phyloP scores from a whole-genome alignment of 2,797 vertebrate species.

The Eulemur rubriventer region DNA sequence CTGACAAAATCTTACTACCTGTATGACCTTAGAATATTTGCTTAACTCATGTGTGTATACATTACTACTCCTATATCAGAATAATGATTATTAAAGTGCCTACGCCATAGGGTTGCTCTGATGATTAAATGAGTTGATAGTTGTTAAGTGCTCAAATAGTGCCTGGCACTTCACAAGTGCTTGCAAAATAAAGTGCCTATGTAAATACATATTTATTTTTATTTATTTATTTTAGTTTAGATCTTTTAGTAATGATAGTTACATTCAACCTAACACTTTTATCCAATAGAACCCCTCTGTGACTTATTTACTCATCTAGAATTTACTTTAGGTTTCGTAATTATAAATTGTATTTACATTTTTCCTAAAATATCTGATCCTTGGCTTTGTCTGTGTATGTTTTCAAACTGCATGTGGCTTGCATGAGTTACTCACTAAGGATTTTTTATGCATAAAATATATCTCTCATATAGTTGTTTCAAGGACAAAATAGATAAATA shows the following conservation, averaged over 20 bases:
- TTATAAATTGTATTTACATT: neutral
- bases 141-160: neutral
- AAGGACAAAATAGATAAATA: slow-evolving; percentile 69
- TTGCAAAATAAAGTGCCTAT: neutral
- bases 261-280: neutral
- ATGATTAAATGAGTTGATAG: neutral
- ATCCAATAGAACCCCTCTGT: fast-evolving
- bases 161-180: neutral
- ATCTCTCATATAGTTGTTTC: slow-evolving; percentile 29
- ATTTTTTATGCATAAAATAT: slow-evolving; percentile 70
- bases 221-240: neutral
- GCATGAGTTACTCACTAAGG: slow-evolving; percentile 41
- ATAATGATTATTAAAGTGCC: neutral
- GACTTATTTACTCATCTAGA: neutral
- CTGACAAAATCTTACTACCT: neutral
- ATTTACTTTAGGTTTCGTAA: neutral
- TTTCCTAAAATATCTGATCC: neutral
- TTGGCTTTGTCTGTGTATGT: neutral
- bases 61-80: neutral
- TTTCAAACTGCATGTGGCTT: slow-evolving; percentile 36
- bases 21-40: neutral
- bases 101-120: neutral
- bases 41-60: neutral
- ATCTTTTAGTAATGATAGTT: neutral
- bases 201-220: neutral